A percentile compares a stretch with the other conserved stretches of the same genome.
Conservation (phyloP, 1,140 invertebrate genomes). For the Drosophila sp. region DNA sequence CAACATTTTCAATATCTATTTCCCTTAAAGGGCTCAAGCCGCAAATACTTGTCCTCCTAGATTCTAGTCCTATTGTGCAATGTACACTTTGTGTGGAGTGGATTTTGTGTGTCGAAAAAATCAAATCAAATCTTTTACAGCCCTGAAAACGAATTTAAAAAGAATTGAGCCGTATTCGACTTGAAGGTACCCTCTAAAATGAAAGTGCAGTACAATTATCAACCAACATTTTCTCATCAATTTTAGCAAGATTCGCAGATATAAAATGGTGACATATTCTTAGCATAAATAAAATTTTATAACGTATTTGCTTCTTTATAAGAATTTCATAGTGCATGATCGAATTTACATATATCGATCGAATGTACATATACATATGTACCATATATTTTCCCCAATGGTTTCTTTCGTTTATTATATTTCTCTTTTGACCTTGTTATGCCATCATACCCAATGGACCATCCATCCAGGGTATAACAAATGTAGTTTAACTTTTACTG, state of each 20-base stretch:
- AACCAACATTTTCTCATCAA: too few relatives aligned
- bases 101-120: slow-evolving; percentile 51
- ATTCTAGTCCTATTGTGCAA: slow-evolving; percentile 24
- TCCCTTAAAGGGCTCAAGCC: slow-evolving; percentile 27
- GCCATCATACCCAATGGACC: not conserved
- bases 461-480: not conserved
- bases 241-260: too few relatives aligned
- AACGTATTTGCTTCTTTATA: too few relatives aligned
- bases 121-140: slow-evolving; percentile 65
- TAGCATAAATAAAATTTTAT: too few relatives aligned
- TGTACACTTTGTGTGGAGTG: slow-evolving; percentile 36
- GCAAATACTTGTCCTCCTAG: slow-evolving; percentile 53
- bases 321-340: too few relatives aligned
- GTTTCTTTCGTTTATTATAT: not conserved
- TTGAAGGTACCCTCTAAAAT: not conserved
- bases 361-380: too few relatives aligned
- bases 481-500: not conserved
- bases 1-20: slow-evolving; percentile 20
- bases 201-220: too few relatives aligned
- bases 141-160: slow-evolving; percentile 3
- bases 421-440: not conserved
- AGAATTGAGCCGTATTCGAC: not conserved
- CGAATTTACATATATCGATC: too few relatives aligned
- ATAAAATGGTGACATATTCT: too few relatives aligned
- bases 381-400: too few relatives aligned